A percentile compares a stretch with the other conserved stretches of the same genome.
Evolutionary conservation across 2,888 invertebrate species (phyloP).

Genomic region (Cristatella mucedo): DNA sequence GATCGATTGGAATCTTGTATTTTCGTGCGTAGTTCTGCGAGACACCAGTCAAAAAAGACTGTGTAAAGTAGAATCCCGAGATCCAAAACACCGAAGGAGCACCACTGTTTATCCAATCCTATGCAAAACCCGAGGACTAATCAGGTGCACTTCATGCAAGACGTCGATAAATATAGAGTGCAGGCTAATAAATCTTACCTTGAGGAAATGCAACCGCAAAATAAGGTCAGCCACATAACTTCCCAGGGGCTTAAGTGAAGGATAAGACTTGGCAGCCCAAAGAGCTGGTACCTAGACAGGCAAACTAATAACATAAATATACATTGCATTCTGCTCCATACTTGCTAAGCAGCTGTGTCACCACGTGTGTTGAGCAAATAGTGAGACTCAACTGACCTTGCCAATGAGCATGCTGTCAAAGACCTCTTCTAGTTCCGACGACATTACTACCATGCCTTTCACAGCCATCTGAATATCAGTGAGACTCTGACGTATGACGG

Average conservation of each 20-base stretch:
- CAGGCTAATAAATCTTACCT: slow-evolving; percentile 17
- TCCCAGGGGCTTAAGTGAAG: slow-evolving; percentile 36
- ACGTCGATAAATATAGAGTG: neutral
- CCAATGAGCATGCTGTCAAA: slow-evolving; percentile 38
- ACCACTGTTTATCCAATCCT: slow-evolving; percentile 34
- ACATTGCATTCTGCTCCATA: neutral
- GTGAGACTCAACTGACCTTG: slow-evolving; percentile 19
- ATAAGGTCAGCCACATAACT: slow-evolving; percentile 35
- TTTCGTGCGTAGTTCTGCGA: slow-evolving; percentile 34
- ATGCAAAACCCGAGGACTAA: slow-evolving; percentile 6
- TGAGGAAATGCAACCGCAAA: slow-evolving; percentile 31
- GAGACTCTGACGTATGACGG: slow-evolving; percentile 28
- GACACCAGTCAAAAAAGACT: slow-evolving; percentile 37
- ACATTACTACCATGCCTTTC: slow-evolving; percentile 35
- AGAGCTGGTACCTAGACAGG: slow-evolving; percentile 27
- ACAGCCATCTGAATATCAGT: slow-evolving; percentile 34
- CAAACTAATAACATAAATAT: neutral
- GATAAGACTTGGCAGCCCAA: slow-evolving; percentile 37
- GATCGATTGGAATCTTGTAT: slow-evolving; percentile 34
- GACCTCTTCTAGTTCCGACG: slow-evolving; percentile 34
- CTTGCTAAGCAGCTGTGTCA: neutral
- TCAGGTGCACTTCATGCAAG: neutral
- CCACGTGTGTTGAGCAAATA: too few species aligned
- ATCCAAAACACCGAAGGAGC: slow-evolving; percentile 38
- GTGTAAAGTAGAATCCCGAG: slow-evolving; percentile 40